These are phyloP conservation scores for Nannobrachium achirus DNA, from an alignment of 2,113 vertebrate species.

Conservation along the genomic window DNA sequence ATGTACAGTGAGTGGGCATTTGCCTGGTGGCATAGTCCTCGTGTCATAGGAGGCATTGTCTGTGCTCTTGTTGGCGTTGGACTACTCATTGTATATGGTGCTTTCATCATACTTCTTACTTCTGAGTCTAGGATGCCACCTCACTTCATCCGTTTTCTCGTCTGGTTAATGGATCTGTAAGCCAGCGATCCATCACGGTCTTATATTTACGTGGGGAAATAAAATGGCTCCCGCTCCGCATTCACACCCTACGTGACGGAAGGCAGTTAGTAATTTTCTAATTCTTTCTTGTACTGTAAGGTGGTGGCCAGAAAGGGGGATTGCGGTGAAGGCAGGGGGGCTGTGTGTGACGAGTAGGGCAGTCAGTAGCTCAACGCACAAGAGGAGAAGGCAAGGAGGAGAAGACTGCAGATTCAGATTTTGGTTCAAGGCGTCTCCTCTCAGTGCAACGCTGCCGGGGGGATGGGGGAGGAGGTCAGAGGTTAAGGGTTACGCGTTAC, in stretches of 20 bases:
- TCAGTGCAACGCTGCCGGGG: constrained; percentile 26
- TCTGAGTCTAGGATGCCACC: constrained; percentile 6
- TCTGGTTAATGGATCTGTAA: constrained; percentile 43
- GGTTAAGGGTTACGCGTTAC: constrained; percentile 58
- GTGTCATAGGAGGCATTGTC: constrained; percentile 39
- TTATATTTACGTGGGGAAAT: constrained; percentile 9
- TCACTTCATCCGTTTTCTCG: neutral
- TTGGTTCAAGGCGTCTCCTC: constrained; percentile 48
- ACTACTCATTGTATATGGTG: constrained; percentile 28
- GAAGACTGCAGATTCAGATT: constrained; percentile 49
- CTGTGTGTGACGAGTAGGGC: too few species aligned
- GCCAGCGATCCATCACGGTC: constrained; percentile 10
- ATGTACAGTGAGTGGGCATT: constrained; percentile 37
- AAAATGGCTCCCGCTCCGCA: constrained; percentile 18
- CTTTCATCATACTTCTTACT: constrained; percentile 2
- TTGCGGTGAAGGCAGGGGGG: constrained; percentile 27
- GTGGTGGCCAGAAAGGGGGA: constrained; percentile 25
- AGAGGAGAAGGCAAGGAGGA: constrained; percentile 63
- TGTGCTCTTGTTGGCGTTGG: constrained; percentile 60
- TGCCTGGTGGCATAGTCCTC: constrained; percentile 38
- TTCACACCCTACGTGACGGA: constrained; percentile 24
- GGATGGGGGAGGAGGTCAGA: constrained; percentile 15
- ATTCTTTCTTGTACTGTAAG: constrained; percentile 40
- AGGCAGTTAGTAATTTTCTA: constrained; percentile 56
- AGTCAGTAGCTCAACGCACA: constrained; percentile 34